These are phyloP conservation scores for Acridotheres tristis DNA, from an alignment of 2,797 vertebrate genomes.

Conservation along the genomic window DNA sequence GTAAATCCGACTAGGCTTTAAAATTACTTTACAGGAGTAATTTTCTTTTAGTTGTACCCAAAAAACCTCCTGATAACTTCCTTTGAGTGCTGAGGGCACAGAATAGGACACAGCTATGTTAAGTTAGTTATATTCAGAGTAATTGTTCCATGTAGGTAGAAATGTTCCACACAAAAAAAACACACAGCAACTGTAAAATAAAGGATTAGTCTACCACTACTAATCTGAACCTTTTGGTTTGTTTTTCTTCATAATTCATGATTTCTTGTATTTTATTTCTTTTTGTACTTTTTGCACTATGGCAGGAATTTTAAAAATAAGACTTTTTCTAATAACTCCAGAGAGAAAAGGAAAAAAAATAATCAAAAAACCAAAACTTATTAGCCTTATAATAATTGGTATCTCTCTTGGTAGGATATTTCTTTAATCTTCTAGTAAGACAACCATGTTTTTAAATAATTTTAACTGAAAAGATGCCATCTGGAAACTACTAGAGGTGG, in stretches of 20 bases:
- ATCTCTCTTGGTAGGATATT: not conserved
- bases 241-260: not conserved
- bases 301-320: not conserved
- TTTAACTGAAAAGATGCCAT: not conserved
- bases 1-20: not conserved
- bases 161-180: not conserved
- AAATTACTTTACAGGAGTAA: not conserved
- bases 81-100: not conserved
- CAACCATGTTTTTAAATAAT: not conserved
- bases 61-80: not conserved
- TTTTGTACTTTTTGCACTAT: not conserved
- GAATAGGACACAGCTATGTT: not conserved
- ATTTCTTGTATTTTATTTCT: not conserved
- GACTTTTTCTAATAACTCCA: not conserved
- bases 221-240: not conserved
- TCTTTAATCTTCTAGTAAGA: not conserved
- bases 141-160: constrained; percentile 2
- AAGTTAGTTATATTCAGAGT: not conserved
- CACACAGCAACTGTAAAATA: not conserved
- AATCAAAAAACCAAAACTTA: not conserved
- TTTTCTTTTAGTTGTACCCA: not conserved
- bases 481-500: not conserved
- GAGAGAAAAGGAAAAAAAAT: not conserved
- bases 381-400: not conserved
- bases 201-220: not conserved